phyloP scores from a whole-genome alignment of 1,140 invertebrate species.

The Argopecten irradians region DNA sequence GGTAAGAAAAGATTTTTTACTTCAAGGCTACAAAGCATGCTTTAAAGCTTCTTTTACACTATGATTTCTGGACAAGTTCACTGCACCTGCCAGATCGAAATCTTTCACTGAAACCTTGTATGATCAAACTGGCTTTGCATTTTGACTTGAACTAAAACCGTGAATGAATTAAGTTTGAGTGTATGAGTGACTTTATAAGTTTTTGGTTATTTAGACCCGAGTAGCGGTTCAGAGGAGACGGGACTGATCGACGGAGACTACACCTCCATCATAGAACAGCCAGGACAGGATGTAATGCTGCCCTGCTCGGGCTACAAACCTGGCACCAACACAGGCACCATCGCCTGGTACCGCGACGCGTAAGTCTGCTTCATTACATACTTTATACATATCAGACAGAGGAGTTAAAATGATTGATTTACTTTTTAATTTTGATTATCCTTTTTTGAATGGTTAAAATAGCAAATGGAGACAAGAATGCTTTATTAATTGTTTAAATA shows the following conservation, averaged over 20 bases:
- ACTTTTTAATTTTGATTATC: no score
- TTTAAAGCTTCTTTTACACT: not conserved
- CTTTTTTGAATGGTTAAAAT: no score
- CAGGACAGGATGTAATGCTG: conserved; percentile 39
- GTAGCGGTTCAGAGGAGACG: conserved; percentile 3
- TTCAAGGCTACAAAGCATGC: not conserved
- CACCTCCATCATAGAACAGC: conserved; percentile 44
- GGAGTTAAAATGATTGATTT: no score
- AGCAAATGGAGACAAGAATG: no score
- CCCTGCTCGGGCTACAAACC: conserved; percentile 39
- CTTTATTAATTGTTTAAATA: no score
- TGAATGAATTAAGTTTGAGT: not conserved
- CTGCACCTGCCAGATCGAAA: not conserved
- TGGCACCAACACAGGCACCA: conserved; percentile 27
- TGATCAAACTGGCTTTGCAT: not conserved
- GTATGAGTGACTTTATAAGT: not conserved
- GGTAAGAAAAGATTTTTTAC: not conserved
- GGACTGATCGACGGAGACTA: conserved; percentile 40
- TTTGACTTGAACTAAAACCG: not conserved
- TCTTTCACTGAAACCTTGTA: not conserved
- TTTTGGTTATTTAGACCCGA: not conserved
- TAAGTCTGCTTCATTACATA: conserved; percentile 34
- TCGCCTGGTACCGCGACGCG: conserved; percentile 61
- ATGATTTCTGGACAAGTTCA: not conserved
- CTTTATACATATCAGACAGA: not conserved